A percentile compares a stretch with the other conserved stretches of the same genome.
Conservation (phyloP, 2,113 vertebrate species). For the Eulacestoma nigropectus region DNA sequence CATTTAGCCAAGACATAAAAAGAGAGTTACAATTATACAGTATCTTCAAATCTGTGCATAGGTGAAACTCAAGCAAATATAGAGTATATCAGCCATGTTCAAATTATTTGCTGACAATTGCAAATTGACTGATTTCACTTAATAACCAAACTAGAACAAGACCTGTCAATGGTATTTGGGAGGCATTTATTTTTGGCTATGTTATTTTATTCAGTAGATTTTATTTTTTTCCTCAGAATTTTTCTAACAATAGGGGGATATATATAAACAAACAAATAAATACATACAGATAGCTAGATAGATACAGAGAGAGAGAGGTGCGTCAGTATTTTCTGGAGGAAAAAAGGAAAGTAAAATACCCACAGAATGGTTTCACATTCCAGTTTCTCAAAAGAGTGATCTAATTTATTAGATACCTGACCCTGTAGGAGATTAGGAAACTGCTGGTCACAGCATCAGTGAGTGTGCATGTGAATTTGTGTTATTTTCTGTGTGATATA, state of each 20-base stretch:
- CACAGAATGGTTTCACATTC: not conserved
- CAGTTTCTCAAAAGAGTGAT: not conserved
- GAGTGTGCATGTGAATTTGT: rapidly evolving
- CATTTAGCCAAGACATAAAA: not conserved
- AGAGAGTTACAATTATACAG: not conserved
- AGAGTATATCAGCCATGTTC: rapidly evolving
- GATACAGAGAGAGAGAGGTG: not conserved
- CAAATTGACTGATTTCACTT: not conserved
- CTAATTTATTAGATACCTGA: not conserved
- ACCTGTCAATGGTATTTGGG: not conserved
- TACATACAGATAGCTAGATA: not conserved
- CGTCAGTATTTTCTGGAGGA: not conserved
- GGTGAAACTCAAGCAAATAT: not conserved
- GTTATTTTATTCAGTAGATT: not conserved
- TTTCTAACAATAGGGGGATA: not conserved
- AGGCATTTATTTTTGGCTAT: not conserved
- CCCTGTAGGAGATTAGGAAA: not conserved
- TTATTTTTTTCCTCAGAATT: not conserved
- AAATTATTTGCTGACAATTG: not conserved
- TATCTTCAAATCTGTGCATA: not conserved
- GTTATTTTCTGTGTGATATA: not conserved
- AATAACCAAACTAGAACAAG: not conserved
- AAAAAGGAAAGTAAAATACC: not conserved
- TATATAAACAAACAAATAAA: not conserved
- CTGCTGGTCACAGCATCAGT: not conserved